Evolutionary conservation across 1,140 invertebrate species (phyloP).

Genomic region (Drosophila mojavensis): DNA sequence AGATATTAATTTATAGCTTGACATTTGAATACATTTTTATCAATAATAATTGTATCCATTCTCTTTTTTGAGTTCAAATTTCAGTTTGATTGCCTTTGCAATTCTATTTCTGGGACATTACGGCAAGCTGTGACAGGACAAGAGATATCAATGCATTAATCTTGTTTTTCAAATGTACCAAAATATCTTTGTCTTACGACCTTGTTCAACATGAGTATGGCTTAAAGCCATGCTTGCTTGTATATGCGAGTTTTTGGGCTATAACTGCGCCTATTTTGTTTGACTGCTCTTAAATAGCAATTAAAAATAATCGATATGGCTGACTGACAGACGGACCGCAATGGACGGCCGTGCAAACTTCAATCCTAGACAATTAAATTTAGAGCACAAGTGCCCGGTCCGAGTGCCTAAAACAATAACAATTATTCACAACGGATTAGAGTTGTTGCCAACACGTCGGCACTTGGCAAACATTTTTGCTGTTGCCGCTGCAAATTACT

Average conservation of each 20-base stretch:
- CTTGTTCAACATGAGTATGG: too few relatives aligned
- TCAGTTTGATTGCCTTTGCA: constrained; percentile 35
- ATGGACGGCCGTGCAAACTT: constrained; percentile 16
- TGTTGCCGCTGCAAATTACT: constrained; percentile 66
- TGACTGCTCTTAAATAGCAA: constrained; percentile 53
- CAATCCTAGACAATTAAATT: constrained; percentile 68
- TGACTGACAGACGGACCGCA: too few relatives aligned
- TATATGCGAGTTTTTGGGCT: neutral
- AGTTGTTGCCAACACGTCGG: constrained; percentile 75
- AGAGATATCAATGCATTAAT: neutral
- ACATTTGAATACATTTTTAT: too few relatives aligned
- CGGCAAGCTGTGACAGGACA: constrained; percentile 52
- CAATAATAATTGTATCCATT: too few relatives aligned
- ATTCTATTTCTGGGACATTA: constrained; percentile 65
- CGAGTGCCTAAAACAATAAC: constrained; percentile 67
- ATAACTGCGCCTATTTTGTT: neutral
- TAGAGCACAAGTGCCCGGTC: constrained; percentile 38
- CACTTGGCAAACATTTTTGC: constrained; percentile 61
- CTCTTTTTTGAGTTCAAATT: neutral
- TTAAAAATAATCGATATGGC: constrained; percentile 67
- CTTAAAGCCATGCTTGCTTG: too few relatives aligned
- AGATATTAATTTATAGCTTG: too few relatives aligned
- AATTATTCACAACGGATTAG: constrained; percentile 81
- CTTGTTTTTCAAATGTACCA: too few relatives aligned
- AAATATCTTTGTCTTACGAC: too few relatives aligned